Evolutionary conservation across 2,888 invertebrate genomes (phyloP), one percentile per base, ranked within the genome.

Genomic region (Cephus spinipes): DNA sequence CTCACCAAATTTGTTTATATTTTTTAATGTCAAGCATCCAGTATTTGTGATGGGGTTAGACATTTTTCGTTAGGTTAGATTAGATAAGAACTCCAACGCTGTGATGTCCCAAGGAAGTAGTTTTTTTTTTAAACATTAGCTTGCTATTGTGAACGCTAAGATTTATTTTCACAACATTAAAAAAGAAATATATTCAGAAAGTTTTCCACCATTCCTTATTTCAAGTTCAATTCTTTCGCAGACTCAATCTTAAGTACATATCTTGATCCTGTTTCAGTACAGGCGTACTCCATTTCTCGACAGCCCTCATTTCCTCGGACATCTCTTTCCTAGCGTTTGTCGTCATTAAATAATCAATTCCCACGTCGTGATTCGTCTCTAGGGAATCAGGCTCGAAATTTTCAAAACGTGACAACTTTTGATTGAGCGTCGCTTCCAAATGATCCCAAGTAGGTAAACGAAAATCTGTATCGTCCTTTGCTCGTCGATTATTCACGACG

Each of bases 361-460:
- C 81, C 34, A 82, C 80, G 69, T 84, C 83, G 69, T 81, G 81
- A 32, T 81, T 82, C 74, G 77, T 78, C 75, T 83, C 81, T 36
- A 80, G 77, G 36, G 84, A 82, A 75, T 82, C 82, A 35, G 81
- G 83, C 77, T 82, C 82, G 33, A 82, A 77, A 80, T 83, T 82
- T 40, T 85, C 87, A 81, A 85, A 86, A 77, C 84, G 84, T 73
- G 84, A 81, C 74, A 89, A 83, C 79, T 89, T 89, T 32, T 85
- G 85, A 81, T 88, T 87, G 77, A 89, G 83, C 15, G 85, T 84
- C 34, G 86, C 85, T 75, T 89, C 89, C 71, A 89, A 85, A 80
- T 86, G 80, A 55, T 88, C 88, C 90, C 90, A 89, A 68, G 75
- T 78, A 12, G 78, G 78, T 11, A 78, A 69, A 12, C 78, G 68